Evolutionary conservation across 2,888 invertebrate species (phyloP).

Genomic region (Thumatha senex): DNA sequence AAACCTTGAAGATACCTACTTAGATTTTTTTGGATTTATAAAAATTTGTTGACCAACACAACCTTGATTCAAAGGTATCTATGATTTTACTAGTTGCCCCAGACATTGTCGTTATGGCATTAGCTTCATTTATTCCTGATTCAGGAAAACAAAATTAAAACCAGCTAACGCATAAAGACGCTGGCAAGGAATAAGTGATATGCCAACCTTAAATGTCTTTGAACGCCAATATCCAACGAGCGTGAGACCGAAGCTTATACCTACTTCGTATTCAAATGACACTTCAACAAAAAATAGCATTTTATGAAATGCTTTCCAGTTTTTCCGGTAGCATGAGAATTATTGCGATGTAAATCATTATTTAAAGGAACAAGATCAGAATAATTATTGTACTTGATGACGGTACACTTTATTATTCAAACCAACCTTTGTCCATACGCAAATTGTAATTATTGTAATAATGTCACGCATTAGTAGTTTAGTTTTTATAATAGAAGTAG

Average conservation of each 20-base stretch:
- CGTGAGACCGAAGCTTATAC: constrained; percentile 57
- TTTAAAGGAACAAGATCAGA: constrained; percentile 66
- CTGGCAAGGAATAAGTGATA: too few species aligned
- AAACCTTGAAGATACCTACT: too few species aligned
- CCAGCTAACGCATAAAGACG: too few species aligned
- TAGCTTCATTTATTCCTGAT: too few species aligned
- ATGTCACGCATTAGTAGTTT: constrained; percentile 23
- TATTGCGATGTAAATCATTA: constrained; percentile 38
- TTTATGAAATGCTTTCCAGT: constrained; percentile 74
- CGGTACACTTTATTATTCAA: constrained; percentile 64
- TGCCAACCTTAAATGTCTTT: not conserved
- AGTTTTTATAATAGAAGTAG: too few species aligned
- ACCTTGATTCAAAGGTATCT: too few species aligned
- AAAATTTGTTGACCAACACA: too few species aligned
- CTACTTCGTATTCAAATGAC: constrained; percentile 59
- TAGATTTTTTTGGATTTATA: too few species aligned
- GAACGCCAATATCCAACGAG: constrained; percentile 15
- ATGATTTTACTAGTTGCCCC: too few species aligned
- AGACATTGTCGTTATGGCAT: too few species aligned
- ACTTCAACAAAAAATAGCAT: constrained; percentile 46
- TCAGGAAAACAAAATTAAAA: too few species aligned
- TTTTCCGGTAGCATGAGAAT: constrained; percentile 74
- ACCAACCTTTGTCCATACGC: constrained; percentile 66
- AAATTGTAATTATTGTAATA: constrained; percentile 41
- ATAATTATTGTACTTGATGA: constrained; percentile 53